Percentiles rank a stretch among this genome's conserved stretches.
Evolutionary conservation across 2,113 vertebrate genomes (phyloP).

Genomic region (Triplophysa dalaica): DNA sequence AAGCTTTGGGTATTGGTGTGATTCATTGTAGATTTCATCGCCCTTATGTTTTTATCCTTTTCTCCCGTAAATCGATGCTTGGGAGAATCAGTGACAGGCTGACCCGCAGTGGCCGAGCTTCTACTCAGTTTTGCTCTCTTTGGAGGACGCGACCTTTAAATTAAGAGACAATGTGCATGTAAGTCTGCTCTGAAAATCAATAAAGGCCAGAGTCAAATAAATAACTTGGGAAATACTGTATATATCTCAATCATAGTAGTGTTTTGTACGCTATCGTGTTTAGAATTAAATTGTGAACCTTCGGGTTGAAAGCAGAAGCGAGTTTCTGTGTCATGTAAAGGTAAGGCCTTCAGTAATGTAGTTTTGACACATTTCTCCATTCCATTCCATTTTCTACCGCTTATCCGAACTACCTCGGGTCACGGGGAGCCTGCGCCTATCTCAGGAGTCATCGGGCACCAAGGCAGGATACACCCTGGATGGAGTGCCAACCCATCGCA

Average conservation of each 20-base stretch:
- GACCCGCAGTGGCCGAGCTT: slow-evolving; percentile 32
- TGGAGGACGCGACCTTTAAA: slow-evolving; percentile 64
- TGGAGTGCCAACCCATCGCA: too few relatives aligned
- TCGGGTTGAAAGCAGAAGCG: too few relatives aligned
- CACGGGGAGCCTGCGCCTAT: too few relatives aligned
- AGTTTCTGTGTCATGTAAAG: too few relatives aligned
- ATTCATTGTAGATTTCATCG: background rate
- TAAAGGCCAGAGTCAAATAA: slow-evolving; percentile 40
- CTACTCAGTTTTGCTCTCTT: slow-evolving; percentile 55
- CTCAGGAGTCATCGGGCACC: too few relatives aligned
- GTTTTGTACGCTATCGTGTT: background rate
- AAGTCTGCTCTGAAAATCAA: slow-evolving; percentile 63
- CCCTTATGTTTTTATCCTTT: slow-evolving; percentile 1
- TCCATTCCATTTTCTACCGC: too few relatives aligned
- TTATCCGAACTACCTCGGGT: too few relatives aligned
- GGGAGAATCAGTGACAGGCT: slow-evolving; percentile 42
- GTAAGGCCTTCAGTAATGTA: too few relatives aligned
- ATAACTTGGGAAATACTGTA: background rate
- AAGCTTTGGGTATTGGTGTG: background rate
- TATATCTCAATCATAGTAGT: background rate
- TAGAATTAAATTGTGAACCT: too few relatives aligned
- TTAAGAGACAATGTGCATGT: slow-evolving; percentile 57
- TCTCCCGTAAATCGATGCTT: slow-evolving; percentile 58
- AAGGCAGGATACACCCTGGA: too few relatives aligned
- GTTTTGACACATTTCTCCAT: too few relatives aligned